Conservation (phyloP, 2,888 invertebrate genomes). For the Drosophila quasianomalipes region DNA sequence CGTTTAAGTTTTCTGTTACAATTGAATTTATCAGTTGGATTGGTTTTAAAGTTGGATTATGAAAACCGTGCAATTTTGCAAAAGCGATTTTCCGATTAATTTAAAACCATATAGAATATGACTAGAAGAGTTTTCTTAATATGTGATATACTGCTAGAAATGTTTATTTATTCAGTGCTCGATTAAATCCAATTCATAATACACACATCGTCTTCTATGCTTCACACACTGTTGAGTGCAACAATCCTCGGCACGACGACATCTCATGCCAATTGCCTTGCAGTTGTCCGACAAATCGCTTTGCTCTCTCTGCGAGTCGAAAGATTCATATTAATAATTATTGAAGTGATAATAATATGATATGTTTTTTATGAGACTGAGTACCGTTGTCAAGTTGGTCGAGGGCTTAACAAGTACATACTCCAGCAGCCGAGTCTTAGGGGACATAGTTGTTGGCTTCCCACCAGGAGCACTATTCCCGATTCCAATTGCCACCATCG, state of each 20-base stretch:
- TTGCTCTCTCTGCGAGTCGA: not conserved
- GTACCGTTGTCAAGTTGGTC: constrained; percentile 2
- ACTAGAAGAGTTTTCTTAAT: not conserved
- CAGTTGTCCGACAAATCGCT: not conserved
- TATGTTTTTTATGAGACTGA: not conserved
- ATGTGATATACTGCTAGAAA: not conserved
- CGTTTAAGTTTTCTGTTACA: not conserved
- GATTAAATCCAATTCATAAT: not conserved
- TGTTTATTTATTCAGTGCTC: not conserved
- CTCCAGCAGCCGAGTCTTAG: not conserved
- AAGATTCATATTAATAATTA: not conserved
- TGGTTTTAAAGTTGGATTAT: not conserved
- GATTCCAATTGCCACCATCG: not conserved
- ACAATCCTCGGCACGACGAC: constrained; percentile 4
- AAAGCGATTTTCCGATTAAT: not conserved
- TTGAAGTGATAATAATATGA: not conserved
- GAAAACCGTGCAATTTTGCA: not conserved
- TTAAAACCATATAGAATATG: not conserved
- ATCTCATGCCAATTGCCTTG: not conserved
- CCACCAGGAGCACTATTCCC: not conserved
- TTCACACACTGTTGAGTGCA: constrained; percentile 4
- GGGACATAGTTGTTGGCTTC: not conserved
- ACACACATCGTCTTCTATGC: not conserved
- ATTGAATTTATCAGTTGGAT: not conserved
- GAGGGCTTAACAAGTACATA: not conserved